phyloP scores from a whole-genome alignment of 2,797 vertebrate species.

The Muscicapa comitata region DNA sequence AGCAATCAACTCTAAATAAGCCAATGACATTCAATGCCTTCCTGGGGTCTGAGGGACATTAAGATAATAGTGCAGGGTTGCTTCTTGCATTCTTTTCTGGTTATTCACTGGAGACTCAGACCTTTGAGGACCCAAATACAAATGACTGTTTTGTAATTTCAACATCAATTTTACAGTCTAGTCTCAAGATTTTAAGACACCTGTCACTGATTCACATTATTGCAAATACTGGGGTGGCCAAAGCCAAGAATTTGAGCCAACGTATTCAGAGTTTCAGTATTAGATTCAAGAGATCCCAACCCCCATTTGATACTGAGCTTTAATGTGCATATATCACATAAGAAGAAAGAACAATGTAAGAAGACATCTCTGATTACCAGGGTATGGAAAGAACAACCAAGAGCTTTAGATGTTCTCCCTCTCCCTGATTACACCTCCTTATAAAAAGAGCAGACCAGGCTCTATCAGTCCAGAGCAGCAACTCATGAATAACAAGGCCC shows the following conservation, averaged over 20 bases:
- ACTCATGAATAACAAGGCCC: background rate
- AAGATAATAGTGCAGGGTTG: rapidly evolving
- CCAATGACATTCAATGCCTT: background rate
- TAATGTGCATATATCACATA: background rate
- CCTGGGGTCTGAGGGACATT: background rate
- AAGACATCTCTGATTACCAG: background rate
- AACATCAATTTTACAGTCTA: background rate
- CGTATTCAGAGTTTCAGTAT: background rate
- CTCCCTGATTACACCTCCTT: background rate
- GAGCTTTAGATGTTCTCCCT: background rate
- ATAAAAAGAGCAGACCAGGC: background rate
- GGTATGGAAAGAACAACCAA: background rate
- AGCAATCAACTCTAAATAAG: background rate
- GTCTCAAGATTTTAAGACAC: background rate
- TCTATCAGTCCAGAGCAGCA: background rate
- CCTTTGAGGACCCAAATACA: background rate
- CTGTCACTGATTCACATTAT: background rate
- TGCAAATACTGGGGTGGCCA: background rate
- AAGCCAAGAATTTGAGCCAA: background rate
- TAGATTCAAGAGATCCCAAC: background rate
- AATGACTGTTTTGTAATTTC: background rate
- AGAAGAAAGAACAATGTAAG: background rate
- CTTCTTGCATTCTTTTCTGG: background rate
- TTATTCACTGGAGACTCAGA: background rate
- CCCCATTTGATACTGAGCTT: background rate